phyloP scores from a whole-genome alignment of 2,888 invertebrate genomes.

The Chouioia cunea region DNA sequence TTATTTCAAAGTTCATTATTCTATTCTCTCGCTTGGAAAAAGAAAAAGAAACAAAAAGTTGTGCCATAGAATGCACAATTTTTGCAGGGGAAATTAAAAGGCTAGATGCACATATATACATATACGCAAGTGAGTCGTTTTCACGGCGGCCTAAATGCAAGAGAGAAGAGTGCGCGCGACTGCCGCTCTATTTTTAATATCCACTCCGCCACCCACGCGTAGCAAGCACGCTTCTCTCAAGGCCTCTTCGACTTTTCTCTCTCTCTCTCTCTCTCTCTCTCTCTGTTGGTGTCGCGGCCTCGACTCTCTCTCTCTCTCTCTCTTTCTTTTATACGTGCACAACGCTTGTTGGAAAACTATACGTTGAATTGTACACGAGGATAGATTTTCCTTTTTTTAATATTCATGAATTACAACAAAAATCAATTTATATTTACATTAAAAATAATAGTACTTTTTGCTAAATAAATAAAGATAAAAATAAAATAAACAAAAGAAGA shows the following conservation, averaged over 20 bases:
- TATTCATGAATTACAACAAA: no score
- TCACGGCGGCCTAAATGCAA: conserved; percentile 26
- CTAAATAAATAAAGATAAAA: no score
- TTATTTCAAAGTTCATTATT: no score
- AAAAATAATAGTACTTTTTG: no score
- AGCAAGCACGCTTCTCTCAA: conserved; percentile 23
- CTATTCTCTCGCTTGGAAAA: no score
- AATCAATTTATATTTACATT: no score
- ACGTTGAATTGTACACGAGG: no score
- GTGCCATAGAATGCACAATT: no score
- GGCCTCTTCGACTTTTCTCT: conserved; percentile 10
- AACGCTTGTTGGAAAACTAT: no score
- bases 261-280: not conserved
- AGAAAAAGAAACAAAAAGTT: no score
- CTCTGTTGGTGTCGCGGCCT: not conserved
- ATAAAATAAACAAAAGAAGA: no score
- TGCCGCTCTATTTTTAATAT: conserved; percentile 47
- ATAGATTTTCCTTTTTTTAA: no score
- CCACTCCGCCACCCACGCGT: conserved; percentile 38
- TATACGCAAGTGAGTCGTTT: conserved; percentile 13
- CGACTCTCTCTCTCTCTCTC: conserved; percentile 12
- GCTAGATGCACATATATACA: not conserved
- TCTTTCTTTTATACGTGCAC: not conserved
- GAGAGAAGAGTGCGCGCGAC: not conserved
- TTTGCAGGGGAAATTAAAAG: not conserved